Conservation (phyloP, 2,113 vertebrate genomes). For the rabbit (Oryctolagus cuniculus) region mOryCun1.1 NC_091445.1:24937001-24937500, state of each 20-base stretch:
- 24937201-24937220: neutral
- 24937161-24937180: neutral
- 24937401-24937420: too few species aligned
- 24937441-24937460: too few species aligned
- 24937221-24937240: constrained; percentile 8
- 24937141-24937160: neutral
- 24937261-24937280: neutral
- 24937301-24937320: neutral
- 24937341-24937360: too few species aligned
- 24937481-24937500: too few species aligned
- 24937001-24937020: neutral
- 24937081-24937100: neutral
- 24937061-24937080: constrained; percentile 43
- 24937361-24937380: too few species aligned
- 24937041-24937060: neutral
- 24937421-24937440: too few species aligned
- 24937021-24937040: neutral
- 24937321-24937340: neutral
- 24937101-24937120: constrained; percentile 13
- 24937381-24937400: too few species aligned
- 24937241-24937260: neutral
- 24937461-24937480: too few species aligned
- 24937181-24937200: constrained; percentile 40
- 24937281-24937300: neutral
- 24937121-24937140: neutral